phyloP scores from a whole-genome alignment of 37 sponge, comb jelly and placozoan species.

The Geodia barretti region DNA sequence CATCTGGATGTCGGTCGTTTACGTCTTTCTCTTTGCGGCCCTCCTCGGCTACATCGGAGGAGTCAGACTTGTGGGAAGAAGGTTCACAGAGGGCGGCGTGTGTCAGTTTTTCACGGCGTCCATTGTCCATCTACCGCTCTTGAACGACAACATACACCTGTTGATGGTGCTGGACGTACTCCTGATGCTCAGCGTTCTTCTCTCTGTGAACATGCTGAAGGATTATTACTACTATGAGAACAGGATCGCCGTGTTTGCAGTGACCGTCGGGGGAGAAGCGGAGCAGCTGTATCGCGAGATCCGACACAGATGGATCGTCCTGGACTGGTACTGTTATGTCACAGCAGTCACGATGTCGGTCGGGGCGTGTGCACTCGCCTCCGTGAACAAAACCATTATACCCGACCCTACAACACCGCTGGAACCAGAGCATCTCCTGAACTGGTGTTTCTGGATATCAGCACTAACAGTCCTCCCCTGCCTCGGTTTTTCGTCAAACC shows the following conservation, averaged over 20 bases:
- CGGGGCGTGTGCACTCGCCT: background rate
- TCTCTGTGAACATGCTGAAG: background rate
- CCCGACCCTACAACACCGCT: background rate
- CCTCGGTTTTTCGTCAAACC: background rate
- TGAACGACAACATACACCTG: background rate
- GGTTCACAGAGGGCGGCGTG: conserved; percentile 19
- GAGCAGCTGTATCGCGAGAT: background rate
- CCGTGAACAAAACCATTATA: conserved; percentile 2
- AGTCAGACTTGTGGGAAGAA: background rate
- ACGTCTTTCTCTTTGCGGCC: background rate
- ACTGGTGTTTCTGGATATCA: conserved; percentile 27
- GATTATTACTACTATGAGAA: conserved; percentile 30
- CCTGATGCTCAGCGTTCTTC: background rate
- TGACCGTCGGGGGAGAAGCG: conserved; percentile 5
- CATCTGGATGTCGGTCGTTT: background rate
- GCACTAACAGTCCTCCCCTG: background rate
- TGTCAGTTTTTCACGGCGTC: conserved; percentile 1
- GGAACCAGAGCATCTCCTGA: background rate
- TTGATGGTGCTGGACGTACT: background rate
- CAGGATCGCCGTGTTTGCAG: conserved; percentile 14
- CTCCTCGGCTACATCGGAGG: conserved; percentile 19
- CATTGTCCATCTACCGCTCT: background rate
- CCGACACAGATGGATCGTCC: conserved; percentile 1
- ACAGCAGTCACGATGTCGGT: background rate
- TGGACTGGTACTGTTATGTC: background rate